Percentiles rank a stretch among this genome's conserved stretches.
phyloP scores from a whole-genome alignment of 2,888 invertebrate genomes.

The Leptinotarsa juncta region DNA sequence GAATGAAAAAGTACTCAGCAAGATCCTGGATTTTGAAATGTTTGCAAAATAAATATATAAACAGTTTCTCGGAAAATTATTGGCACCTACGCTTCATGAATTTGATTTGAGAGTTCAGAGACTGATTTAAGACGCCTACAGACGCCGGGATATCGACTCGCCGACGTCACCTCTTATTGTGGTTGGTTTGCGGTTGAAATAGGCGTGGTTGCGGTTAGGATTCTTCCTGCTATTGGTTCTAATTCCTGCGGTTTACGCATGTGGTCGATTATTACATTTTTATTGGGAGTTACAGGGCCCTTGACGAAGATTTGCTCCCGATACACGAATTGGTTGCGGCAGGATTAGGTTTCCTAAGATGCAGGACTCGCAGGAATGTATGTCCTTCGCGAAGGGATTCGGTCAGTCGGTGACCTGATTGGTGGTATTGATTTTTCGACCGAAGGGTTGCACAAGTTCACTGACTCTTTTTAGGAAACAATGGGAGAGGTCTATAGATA shows the following conservation, averaged over 20 bases:
- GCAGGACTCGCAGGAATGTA: conserved; percentile 18
- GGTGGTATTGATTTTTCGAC: conserved; percentile 43
- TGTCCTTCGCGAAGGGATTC: conserved; percentile 29
- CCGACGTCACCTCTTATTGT: conserved; percentile 66
- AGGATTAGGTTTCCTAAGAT: conserved; percentile 37
- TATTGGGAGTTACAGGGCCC: conserved; percentile 58
- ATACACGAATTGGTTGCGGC: conserved; percentile 34
- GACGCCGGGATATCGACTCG: conserved; percentile 62
- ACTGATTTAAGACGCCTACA: conserved; percentile 57
- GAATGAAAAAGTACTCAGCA: too few species aligned
- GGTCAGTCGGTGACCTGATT: conserved; percentile 41
- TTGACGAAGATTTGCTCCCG: conserved; percentile 23
- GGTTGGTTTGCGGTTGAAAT: conserved; percentile 65
- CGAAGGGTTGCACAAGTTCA: conserved; percentile 26
- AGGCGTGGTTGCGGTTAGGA: conserved; percentile 71
- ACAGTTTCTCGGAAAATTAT: conserved; percentile 2
- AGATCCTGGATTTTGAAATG: too few species aligned
- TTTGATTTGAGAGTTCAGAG: conserved; percentile 33
- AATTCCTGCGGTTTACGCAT: conserved; percentile 71
- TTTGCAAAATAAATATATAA: neutral
- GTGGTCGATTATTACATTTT: conserved; percentile 66
- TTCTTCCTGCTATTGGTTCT: conserved; percentile 70
- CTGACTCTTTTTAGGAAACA: neutral
- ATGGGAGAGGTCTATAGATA: too few species aligned
- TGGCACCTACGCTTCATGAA: neutral